Percentiles rank a stretch among this genome's conserved stretches.
Evolutionary conservation across 2,888 invertebrate species (phyloP).

Genomic region (Eumacrocentrus americanus): DNA sequence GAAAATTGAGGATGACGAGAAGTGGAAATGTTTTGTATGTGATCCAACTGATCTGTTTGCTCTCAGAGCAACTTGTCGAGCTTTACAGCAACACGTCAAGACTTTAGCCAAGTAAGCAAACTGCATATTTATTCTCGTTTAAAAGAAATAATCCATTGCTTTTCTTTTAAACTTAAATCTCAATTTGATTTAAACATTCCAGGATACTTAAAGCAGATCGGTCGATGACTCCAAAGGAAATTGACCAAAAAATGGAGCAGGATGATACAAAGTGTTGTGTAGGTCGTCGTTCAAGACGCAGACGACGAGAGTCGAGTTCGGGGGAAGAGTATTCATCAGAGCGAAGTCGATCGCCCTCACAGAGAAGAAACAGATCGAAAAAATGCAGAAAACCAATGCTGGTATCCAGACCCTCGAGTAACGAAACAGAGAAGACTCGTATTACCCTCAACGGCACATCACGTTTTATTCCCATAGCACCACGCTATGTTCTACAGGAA

Average conservation of each 20-base stretch:
- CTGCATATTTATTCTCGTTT: too few relatives aligned
- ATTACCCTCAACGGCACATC: not conserved
- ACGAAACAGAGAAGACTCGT: not conserved
- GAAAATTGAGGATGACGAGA: conserved; percentile 77
- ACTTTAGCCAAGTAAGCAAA: conserved; percentile 49
- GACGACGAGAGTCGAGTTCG: conserved; percentile 47
- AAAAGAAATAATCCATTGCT: too few relatives aligned
- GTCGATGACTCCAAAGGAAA: conserved; percentile 43
- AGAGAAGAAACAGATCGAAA: conserved; percentile 26
- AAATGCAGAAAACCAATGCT: conserved; percentile 26
- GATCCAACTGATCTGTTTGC: conserved; percentile 71
- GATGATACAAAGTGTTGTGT: conserved; percentile 55
- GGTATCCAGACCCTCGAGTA: too few relatives aligned
- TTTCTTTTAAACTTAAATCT: too few relatives aligned
- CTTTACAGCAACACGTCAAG: conserved; percentile 69
- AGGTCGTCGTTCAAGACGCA: conserved; percentile 41
- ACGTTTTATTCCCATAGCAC: conserved; percentile 3
- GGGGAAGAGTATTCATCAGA: conserved; percentile 43
- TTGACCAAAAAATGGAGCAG: conserved; percentile 51
- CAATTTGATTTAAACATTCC: too few relatives aligned
- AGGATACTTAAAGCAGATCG: conserved; percentile 50
- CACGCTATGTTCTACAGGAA: not conserved
- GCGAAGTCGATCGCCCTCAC: conserved; percentile 36
- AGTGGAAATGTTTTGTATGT: conserved; percentile 82
- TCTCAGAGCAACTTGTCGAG: conserved; percentile 74